Conservation (phyloP, 2,113 vertebrate species). For the Aix galericulata region DNA sequence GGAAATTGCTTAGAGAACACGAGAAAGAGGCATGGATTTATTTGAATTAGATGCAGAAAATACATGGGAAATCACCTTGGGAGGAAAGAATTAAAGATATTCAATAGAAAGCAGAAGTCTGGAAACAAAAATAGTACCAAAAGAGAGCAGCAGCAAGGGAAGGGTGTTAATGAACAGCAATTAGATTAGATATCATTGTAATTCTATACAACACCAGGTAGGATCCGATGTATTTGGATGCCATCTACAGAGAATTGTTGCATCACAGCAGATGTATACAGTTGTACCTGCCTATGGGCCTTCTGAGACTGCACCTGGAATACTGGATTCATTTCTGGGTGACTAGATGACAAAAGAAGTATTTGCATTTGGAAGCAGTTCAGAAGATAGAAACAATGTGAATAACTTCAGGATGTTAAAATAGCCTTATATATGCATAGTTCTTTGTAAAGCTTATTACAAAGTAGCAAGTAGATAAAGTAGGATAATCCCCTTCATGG, state of each 20-base stretch:
- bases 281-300: not conserved
- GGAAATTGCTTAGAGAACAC: not conserved
- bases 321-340: conserved; percentile 3
- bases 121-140: not conserved
- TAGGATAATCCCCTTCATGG: conserved; percentile 22
- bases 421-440: not conserved
- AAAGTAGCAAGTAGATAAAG: conserved; percentile 31
- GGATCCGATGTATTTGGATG: not conserved
- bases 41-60: conserved; percentile 5
- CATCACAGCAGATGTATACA: not conserved
- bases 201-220: not conserved
- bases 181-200: conserved; percentile 11
- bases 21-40: not conserved
- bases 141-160: not conserved
- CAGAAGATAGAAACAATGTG: conserved; percentile 2
- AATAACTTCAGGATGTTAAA: not conserved
- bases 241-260: conserved; percentile 18
- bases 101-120: not conserved
- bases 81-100: not conserved
- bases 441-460: conserved; percentile 15
- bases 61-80: not conserved
- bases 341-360: not conserved
- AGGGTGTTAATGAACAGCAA: not conserved
- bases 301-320: conserved; percentile 64
- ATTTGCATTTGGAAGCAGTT: conserved; percentile 46